phyloP scores from a whole-genome alignment of 2,113 vertebrate species.

The Cyprinodon tularosa region DNA sequence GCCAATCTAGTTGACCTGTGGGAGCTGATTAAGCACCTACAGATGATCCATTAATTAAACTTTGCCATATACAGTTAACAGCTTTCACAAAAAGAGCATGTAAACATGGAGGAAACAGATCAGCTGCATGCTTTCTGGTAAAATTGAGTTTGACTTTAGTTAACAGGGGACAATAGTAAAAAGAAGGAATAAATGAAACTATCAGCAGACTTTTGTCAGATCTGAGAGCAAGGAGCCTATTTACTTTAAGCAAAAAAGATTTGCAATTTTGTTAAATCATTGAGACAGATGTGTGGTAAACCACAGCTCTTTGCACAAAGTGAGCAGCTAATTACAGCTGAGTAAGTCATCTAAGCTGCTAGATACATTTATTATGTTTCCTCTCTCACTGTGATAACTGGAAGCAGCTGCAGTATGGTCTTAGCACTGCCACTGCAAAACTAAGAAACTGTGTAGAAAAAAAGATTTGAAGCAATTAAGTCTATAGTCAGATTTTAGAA shows the following conservation, averaged over 20 bases:
- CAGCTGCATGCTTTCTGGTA: constrained; percentile 66
- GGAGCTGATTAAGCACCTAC: constrained; percentile 70
- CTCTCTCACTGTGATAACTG: constrained; percentile 22
- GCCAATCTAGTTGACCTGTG: constrained; percentile 63
- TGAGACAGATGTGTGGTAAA: constrained; percentile 44
- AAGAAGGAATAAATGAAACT: constrained; percentile 55
- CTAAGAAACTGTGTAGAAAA: constrained; percentile 20
- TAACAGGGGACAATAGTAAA: constrained; percentile 75
- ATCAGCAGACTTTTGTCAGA: constrained; percentile 53
- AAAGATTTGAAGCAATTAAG: constrained; percentile 13
- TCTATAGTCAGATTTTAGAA: neutral
- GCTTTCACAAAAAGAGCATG: constrained; percentile 56
- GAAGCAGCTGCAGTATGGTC: constrained; percentile 9
- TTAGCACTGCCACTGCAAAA: constrained; percentile 15
- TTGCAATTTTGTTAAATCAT: constrained; percentile 40
- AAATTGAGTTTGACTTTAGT: constrained; percentile 69
- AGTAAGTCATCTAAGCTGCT: constrained; percentile 53
- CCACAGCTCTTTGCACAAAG: constrained; percentile 30
- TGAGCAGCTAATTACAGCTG: constrained; percentile 40
- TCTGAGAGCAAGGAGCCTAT: constrained; percentile 46
- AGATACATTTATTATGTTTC: constrained; percentile 37
- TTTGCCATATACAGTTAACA: constrained; percentile 78
- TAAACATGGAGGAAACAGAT: constrained; percentile 64
- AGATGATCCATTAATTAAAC: constrained; percentile 79
- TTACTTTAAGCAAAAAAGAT: constrained; percentile 36